Conservation (phyloP, 2,797 vertebrate species). For the Melanotaenia parkinsoni region DNA sequence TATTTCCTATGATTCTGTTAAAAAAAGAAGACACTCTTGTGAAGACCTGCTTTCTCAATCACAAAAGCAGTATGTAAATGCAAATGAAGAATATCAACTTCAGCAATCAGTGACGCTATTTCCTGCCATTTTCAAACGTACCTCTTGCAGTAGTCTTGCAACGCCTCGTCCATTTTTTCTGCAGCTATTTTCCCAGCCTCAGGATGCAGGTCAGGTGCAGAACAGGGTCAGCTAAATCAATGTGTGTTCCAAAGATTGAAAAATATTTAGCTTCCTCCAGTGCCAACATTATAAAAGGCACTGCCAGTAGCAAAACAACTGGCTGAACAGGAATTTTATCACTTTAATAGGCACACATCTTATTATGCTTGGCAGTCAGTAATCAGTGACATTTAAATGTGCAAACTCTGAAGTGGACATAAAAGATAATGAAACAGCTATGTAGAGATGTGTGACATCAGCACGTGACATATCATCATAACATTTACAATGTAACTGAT, state of each 20-base stretch:
- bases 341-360: not conserved
- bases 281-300: not conserved
- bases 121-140: not conserved
- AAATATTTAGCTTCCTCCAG: slow-evolving; percentile 2
- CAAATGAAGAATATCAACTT: not conserved
- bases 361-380: slow-evolving; percentile 10
- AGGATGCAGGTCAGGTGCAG: slow-evolving; percentile 10
- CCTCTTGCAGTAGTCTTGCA: too few species aligned
- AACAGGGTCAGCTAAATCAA: slow-evolving; percentile 25
- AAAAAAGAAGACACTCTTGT: too few species aligned
- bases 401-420: not conserved
- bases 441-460: too few species aligned
- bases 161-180: not conserved
- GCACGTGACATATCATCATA: not conserved
- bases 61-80: not conserved
- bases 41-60: too few species aligned
- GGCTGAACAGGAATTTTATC: slow-evolving; percentile 13
- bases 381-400: not conserved
- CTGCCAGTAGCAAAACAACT: not conserved
- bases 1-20: too few species aligned
- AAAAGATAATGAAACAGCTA: not conserved
- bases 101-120: not conserved
- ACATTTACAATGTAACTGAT: too few species aligned
- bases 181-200: slow-evolving; percentile 4
- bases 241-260: slow-evolving; percentile 10